phyloP scores from a whole-genome alignment of 2,113 vertebrate species.

The Heloderma charlesbogerti region DNA sequence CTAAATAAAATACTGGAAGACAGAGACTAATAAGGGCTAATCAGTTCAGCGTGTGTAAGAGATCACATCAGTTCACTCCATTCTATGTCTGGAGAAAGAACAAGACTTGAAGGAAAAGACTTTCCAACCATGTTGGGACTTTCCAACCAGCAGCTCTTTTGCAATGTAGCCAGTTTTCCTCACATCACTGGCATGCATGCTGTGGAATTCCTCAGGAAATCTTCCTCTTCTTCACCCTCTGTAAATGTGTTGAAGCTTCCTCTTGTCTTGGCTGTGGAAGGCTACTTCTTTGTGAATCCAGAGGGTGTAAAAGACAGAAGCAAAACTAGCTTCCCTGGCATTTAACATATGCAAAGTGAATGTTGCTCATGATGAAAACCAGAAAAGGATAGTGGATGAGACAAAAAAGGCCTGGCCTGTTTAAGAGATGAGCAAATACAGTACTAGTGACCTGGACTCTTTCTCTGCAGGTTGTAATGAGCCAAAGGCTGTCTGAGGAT shows the following conservation, averaged over 20 bases:
- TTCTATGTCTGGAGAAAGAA: background rate
- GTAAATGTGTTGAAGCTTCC: constrained; percentile 42
- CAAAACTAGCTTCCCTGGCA: constrained; percentile 57
- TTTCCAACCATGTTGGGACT: constrained; percentile 21
- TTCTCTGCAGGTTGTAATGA: constrained; percentile 10
- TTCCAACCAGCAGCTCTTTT: constrained; percentile 25
- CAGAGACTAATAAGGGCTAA: too few relatives aligned
- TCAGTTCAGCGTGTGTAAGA: too few relatives aligned
- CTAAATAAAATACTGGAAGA: too few relatives aligned
- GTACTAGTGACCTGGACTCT: background rate
- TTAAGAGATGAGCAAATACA: constrained; percentile 19
- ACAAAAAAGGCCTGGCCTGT: constrained; percentile 17
- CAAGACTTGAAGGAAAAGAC: constrained; percentile 16
- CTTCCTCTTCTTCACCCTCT: background rate
- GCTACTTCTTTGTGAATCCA: constrained; percentile 48
- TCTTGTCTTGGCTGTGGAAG: constrained; percentile 41
- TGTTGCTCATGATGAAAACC: background rate
- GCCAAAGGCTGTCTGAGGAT: constrained; percentile 1
- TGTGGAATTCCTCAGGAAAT: constrained; percentile 45
- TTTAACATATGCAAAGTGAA: constrained; percentile 29
- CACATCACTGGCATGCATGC: constrained; percentile 45
- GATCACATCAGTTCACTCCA: constrained; percentile 27
- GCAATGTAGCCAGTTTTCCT: constrained; percentile 49
- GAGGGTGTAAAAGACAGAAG: constrained; percentile 36
- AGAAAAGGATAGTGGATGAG: constrained; percentile 23